Evolutionary conservation across 2,888 invertebrate species (phyloP), one percentile per base, ranked within the genome.

Genomic region (Nemurella pictetii): DNA sequence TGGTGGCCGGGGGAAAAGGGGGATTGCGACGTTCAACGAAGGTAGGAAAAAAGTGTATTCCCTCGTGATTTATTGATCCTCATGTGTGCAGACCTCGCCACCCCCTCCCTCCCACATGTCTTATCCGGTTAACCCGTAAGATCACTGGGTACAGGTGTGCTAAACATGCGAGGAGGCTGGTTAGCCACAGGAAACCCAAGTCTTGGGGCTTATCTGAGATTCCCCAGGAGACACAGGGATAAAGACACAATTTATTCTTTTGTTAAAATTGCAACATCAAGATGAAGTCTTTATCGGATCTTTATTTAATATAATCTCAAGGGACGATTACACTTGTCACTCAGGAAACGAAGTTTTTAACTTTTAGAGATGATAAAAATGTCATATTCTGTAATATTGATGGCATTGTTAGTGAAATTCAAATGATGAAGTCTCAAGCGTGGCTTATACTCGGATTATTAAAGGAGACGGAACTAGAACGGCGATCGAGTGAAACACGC

Each of bases 191-290:
- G 36, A 30, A 81, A 81, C 20, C 32, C 25, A 20, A 25, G 35
- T 27, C 26, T 30, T n/a, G 32, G 80, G 80, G 7, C n/a, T 81
- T 81, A 81, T 81, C 27, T 81, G 4, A 30, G 30, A 81, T 81
- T 35, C 80, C 80, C 80, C 80, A 36, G 26, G 80, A 81, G 80
- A 81, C 35, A 36, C 5, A 20, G 26, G 75, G 75, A 75, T 35
- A 30, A 28, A 15, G 35, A 36, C 29, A 35, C 80, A 36, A 81
- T 81, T 35, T 26, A 81, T 35, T 36, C 35, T 36, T 35, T 36
- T 81, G 35, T 36, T 80, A 81, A 35, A 20, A 32, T 27, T 30
- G 27, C 27, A 75, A 75, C 75, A 75, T 75, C 75, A 26, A 75
- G 26, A 27, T 25, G 75, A 5, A 28, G 75, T 75, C 75, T 75